Conservation (phyloP, 2,888 invertebrate species). For the Nasonovia ribisnigri region DNA sequence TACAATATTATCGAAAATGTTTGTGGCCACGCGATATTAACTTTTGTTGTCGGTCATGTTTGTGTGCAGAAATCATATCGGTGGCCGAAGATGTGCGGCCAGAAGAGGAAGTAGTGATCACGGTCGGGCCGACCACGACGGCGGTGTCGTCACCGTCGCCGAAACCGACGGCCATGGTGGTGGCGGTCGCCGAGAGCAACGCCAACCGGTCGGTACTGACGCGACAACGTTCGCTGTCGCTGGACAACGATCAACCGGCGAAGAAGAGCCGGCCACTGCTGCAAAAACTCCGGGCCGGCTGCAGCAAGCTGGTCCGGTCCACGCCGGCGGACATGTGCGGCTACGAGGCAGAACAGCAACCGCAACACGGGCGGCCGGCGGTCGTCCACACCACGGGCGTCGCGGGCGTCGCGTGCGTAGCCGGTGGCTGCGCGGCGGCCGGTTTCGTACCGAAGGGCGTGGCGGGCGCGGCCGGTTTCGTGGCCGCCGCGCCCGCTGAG, state of each 20-base stretch:
- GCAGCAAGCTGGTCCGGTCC: slow-evolving; percentile 51
- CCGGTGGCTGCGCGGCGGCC: neutral
- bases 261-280: neutral
- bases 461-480: slow-evolving; percentile 67
- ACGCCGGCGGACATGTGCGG: slow-evolving; percentile 12
- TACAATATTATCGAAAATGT: too few species aligned
- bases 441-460: slow-evolving; percentile 22
- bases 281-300: neutral
- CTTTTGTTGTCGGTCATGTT: too few species aligned
- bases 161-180: neutral
- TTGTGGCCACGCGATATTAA: neutral
- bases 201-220: slow-evolving; percentile 31
- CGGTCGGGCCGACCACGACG: neutral
- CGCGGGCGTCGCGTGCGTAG: neutral
- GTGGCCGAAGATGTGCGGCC: neutral
- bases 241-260: slow-evolving; percentile 28
- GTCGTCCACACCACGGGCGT: too few species aligned
- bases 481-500: slow-evolving; percentile 67
- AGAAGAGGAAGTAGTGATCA: neutral
- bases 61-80: neutral
- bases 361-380: neutral
- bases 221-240: slow-evolving; percentile 50
- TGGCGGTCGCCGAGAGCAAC: neutral
- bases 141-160: too few species aligned
- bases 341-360: neutral